Percentiles rank a stretch among this genome's conserved stretches.
Conservation (phyloP, 2,888 invertebrate species). For the Tenthredo livida region DNA sequence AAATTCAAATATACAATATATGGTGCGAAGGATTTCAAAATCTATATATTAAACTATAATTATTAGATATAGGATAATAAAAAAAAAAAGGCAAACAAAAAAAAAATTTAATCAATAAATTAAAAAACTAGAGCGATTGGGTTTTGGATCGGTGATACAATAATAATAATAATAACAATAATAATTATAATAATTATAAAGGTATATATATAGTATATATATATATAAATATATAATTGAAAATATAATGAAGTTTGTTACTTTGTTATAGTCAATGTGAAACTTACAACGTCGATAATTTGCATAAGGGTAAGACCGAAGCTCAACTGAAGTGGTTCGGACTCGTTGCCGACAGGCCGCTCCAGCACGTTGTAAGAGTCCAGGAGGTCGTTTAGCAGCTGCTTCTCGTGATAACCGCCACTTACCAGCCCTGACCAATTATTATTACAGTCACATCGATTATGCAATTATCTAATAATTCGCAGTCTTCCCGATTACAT, state of each 20-base stretch:
- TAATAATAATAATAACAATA: not conserved
- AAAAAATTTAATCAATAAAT: not conserved
- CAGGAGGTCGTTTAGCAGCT: slow-evolving; percentile 93
- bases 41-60: no score
- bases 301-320: slow-evolving; percentile 98
- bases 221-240: slow-evolving; percentile 47
- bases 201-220: no score
- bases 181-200: not conserved
- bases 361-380: slow-evolving; percentile 97
- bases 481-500: not conserved
- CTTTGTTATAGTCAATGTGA: slow-evolving; percentile 57
- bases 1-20: no score
- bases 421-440: slow-evolving; percentile 81
- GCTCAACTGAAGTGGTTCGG: slow-evolving; percentile 96
- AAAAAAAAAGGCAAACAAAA: no score
- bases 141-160: not conserved
- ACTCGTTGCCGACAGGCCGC: slow-evolving; percentile 97
- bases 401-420: slow-evolving; percentile 95
- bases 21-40: no score
- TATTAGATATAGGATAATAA: no score
- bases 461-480: slow-evolving; percentile 4
- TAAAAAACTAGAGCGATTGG: not conserved
- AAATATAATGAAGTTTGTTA: slow-evolving; percentile 33
- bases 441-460: slow-evolving; percentile 60
- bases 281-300: slow-evolving; percentile 97